Base-by-base conservation (phyloP, 1,140 invertebrate genomes). In the Hycleus cichorii region DNA sequence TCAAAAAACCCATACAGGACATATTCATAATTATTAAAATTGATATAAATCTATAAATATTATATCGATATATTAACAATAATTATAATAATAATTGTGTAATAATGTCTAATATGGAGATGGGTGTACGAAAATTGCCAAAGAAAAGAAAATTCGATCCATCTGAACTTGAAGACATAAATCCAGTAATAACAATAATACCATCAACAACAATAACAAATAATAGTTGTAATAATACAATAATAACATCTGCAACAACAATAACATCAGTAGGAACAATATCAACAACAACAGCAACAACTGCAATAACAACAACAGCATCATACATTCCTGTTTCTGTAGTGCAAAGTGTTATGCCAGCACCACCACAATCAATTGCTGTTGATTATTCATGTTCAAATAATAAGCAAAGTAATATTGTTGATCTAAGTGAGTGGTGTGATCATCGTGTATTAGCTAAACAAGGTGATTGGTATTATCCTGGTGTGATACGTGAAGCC, bases 381-480 rank as follows among this genome's bases (percentile, higher is more conserved):
- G 80, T 84, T 49, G 80, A 83, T 74, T 83, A 83, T 70, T 82
- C 80, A 27, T 70, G 76, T 68, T 74, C 60, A 57, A 59, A 60
- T 39, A 50, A 63, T 53, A 67, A 64, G 53, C 64, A 67, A 55
- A 64, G 60, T 63, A 59, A 54, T n/a, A n/a, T 42, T 47, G 60
- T 95, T 65, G 90, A 95, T 76, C 79, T 97, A 64, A 87, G 83
- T 67, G 92, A 95, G 73, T 97, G 93, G 93, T 84, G 85, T 59
- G 88, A 91, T 67, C 91, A 94, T 72, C 78, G 92, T 65, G 89
- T 96, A 62, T 78, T 97, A 62, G 93, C 94, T 45, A 91, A 90
- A 75, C 83, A 83, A 68, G 84, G 85, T 57, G 82, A 83, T 45
- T 79, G 86, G 59, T 97, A 95, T 79, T 82, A 90, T 62, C 91